Base-by-base conservation (phyloP, 2,888 invertebrate genomes). In the Girardia tigrina region DNA sequence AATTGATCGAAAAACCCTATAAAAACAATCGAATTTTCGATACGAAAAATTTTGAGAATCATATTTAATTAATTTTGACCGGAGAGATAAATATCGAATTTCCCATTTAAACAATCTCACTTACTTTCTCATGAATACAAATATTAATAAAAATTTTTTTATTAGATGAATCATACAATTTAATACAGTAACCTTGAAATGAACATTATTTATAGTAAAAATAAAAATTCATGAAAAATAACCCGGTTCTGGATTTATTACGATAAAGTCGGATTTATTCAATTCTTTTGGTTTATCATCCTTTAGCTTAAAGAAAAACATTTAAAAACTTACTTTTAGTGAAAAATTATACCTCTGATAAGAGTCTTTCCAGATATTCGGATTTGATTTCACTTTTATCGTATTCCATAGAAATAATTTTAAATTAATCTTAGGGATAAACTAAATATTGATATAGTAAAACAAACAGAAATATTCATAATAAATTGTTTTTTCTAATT, bases 401-500 rank as follows among this genome's bases (percentile, higher is more conserved):
- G 56, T 56, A 56, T 56, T 56, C 56, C 56, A 56, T 56, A 56
- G 56, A 56, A 56, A 56, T 56, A 56, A n/a, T 56, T 56, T 36
- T 56, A 8, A 56, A 56, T 20, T 20, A n/a, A 56, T 56, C n/a
- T 6, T 12, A 12, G 8, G 23, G 4, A 56, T 56, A 20, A 56
- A 8, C 56, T 56, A 56, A 56, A 56, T 23, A 56, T 23, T 56
- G 56, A 56, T n/a, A 56, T 56, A 56, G 20, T 56, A 56, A 56
- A 56, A 56, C 56, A 56, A 56, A 56, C 2, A 23, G n/a, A 20
- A 20, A 6, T 20, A 20, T 56, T 56, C 23, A 56, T 12, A 56
- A 56, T 56, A 56, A 56, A 56, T 56, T 56, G 23, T 4, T 36
- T 12, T 12, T 36, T 36, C 8, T 16, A 36, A 12, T 36, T 12